Percentiles rank a stretch among this genome's conserved stretches.
phyloP scores from a whole-genome alignment of 2,113 vertebrate species.

The Coptodon rendalli region DNA sequence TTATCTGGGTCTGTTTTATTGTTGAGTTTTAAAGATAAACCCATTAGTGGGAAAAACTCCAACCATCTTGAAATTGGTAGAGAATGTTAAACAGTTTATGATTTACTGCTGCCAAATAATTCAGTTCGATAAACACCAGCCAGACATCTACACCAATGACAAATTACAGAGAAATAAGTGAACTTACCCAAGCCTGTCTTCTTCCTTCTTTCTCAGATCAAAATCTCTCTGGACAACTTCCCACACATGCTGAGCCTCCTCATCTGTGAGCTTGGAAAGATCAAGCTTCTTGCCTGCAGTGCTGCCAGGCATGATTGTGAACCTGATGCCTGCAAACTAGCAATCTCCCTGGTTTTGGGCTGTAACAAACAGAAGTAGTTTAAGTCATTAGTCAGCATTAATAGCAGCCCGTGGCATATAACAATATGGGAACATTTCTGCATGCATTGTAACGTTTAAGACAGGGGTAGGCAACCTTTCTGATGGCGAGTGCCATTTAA shows the following conservation, averaged over 20 bases:
- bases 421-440: not conserved
- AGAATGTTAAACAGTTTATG: not conserved
- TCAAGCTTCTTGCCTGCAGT: constrained; percentile 82
- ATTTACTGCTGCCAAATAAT: not conserved
- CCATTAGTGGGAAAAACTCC: not conserved
- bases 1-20: not conserved
- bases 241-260: constrained; percentile 88
- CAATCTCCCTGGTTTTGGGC: not conserved
- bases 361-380: not conserved
- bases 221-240: constrained; percentile 90
- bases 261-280: constrained; percentile 88
- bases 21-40: not conserved
- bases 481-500: too few relatives aligned
- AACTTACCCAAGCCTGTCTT: constrained; percentile 84
- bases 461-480: too few relatives aligned
- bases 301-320: constrained; percentile 25
- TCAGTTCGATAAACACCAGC: not conserved
- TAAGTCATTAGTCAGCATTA: not conserved
- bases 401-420: not conserved
- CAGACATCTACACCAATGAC: not conserved
- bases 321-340: not conserved
- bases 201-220: constrained; percentile 84
- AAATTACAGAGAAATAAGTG: not conserved
- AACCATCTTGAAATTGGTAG: not conserved
- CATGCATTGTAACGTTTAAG: not conserved